These are phyloP conservation scores for Malaclemys terrapin DNA, from an alignment of 2,113 vertebrate species.

Conservation along the genomic window DNA sequence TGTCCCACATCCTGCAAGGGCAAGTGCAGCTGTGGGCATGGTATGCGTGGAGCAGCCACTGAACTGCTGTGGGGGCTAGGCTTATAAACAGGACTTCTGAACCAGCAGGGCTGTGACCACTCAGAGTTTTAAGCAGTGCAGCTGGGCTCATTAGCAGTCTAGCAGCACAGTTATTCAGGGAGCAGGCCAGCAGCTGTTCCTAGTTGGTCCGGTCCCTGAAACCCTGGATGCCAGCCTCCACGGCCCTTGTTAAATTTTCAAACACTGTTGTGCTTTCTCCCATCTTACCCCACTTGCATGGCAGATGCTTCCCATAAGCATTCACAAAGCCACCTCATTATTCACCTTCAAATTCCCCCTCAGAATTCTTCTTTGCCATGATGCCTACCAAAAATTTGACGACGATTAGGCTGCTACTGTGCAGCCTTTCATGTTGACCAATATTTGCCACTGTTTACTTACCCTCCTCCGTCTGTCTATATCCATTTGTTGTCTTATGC, in stretches of 20 bases:
- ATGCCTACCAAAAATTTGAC: neutral
- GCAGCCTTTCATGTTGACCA: neutral
- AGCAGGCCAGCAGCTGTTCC: too few relatives aligned
- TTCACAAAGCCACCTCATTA: neutral
- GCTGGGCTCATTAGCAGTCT: too few relatives aligned
- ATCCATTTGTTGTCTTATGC: neutral
- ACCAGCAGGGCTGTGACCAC: too few relatives aligned
- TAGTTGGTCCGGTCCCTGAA: too few relatives aligned
- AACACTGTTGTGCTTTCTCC: neutral
- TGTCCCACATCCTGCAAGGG: too few relatives aligned
- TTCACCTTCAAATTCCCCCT: neutral
- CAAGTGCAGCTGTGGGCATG: too few relatives aligned
- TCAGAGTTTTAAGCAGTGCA: too few relatives aligned
- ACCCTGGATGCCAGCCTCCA: too few relatives aligned
- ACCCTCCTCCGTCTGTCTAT: neutral
- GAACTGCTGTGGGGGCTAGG: too few relatives aligned
- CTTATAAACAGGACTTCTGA: too few relatives aligned
- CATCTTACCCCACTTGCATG: neutral
- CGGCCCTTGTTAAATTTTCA: neutral
- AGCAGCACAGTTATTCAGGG: too few relatives aligned
- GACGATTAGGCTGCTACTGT: neutral
- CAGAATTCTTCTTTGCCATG: neutral
- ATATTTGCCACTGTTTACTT: neutral
- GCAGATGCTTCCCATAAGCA: neutral
- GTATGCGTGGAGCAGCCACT: too few relatives aligned